Evolutionary conservation across 1,140 invertebrate species (phyloP).

Genomic region (Lineus longissimus): DNA sequence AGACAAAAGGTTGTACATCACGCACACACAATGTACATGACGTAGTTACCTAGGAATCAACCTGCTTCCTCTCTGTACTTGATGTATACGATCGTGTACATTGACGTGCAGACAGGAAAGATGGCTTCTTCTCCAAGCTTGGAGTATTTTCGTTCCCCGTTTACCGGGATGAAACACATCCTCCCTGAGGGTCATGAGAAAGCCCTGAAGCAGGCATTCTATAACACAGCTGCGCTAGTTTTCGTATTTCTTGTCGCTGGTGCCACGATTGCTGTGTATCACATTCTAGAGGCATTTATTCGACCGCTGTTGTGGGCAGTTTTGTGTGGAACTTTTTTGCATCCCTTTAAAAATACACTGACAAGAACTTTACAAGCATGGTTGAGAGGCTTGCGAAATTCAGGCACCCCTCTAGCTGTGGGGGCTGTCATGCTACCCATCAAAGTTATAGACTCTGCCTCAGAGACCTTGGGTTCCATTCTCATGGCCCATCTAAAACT

Average conservation of each 20-base stretch:
- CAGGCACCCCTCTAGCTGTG: conserved; percentile 59
- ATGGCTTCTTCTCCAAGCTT: conserved; percentile 31
- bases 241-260: conserved; percentile 43
- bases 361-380: conserved; percentile 68
- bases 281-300: conserved; percentile 83
- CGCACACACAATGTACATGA: neutral
- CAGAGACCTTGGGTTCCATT: conserved; percentile 65
- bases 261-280: conserved; percentile 66
- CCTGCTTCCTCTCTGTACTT: neutral
- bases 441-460: conserved; percentile 65
- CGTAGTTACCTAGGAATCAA: neutral
- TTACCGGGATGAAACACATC: conserved; percentile 27
- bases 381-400: conserved; percentile 56
- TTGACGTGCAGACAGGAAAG: conserved; percentile 12
- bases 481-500: conserved; percentile 42
- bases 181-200: conserved; percentile 66
- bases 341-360: conserved; percentile 79
- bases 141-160: conserved; percentile 24
- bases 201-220: conserved; percentile 58
- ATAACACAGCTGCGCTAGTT: conserved; percentile 49
- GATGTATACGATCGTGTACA: neutral
- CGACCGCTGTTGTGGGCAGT: conserved; percentile 90
- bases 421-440: conserved; percentile 72
- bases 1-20: neutral
- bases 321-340: conserved; percentile 82